Base-by-base conservation (phyloP, 2,797 vertebrate genomes). In the Glossophaga mutica region DNA sequence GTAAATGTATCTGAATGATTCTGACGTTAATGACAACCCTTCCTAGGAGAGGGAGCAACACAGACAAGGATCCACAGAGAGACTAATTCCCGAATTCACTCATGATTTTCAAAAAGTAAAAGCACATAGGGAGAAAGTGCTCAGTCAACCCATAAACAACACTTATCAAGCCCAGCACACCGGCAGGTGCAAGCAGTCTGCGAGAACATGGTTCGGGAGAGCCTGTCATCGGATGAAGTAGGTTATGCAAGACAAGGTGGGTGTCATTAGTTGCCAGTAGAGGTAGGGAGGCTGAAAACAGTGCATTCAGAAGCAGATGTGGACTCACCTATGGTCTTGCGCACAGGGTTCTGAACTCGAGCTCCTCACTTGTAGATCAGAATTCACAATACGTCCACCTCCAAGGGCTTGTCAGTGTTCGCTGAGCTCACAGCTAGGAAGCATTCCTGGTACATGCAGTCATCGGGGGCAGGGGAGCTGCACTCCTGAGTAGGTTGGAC, bases 391-490 rank as follows among this genome's bases (percentile, higher is more conserved):
- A 7, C 18, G 16, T 29, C 76, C 32, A 9, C 10, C 1, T 9
- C 44, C 5, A 9, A 52, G 12, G 39, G 19, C 15, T 10, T 39
- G 7, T 19, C 8, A 9, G 42, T 24, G 12, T 39, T 65, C 24
- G 1, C 19, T 34, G 59, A 34, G 42, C 24, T 77, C 21, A 14
- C 39, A 19, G 29, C 26, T 89, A 24, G 7, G 22, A 39, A 46
- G 21, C 24, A 1, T n/a, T 11, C 22, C 50, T 44, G 65, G 71
- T 24, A 37, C 37, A 1, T 0, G 3, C 0, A 0, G 19, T 21
- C 59, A 16, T 9, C 6, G 39, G 34, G 4, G 1, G 39, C 88
- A 94, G 50, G 15, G 67, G 4, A 22, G 59, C 50, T 44, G 22
- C 19, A 79, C 34, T 34, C 48, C 16, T 1, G 3, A 19, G 46